Evolutionary conservation across 2,797 vertebrate genomes (phyloP).

Genomic region (Synanceia verrucosa): DNA sequence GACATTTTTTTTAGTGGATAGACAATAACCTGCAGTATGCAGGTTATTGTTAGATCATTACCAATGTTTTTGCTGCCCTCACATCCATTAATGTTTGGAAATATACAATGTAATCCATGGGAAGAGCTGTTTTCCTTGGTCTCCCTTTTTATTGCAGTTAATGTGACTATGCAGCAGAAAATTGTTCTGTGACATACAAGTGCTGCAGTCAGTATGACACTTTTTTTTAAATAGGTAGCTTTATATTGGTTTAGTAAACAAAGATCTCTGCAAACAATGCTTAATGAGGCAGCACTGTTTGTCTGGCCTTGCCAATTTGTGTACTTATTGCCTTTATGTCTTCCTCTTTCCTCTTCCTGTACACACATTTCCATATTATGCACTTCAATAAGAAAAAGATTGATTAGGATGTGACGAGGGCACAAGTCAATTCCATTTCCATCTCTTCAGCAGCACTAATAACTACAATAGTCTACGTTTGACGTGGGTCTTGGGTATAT

Average conservation of each 20-base stretch:
- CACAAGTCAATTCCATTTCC: slow-evolving; percentile 57
- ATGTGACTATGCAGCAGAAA: background rate
- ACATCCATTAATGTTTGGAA: background rate
- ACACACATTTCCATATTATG: slow-evolving; percentile 44
- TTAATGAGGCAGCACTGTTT: slow-evolving; percentile 42
- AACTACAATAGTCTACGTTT: slow-evolving; percentile 25
- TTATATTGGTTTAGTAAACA: slow-evolving; percentile 16
- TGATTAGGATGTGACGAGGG: slow-evolving; percentile 53
- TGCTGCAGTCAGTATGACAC: background rate
- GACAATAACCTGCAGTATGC: too few relatives aligned
- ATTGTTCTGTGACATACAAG: slow-evolving; percentile 9
- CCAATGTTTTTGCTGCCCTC: background rate
- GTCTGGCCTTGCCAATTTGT: slow-evolving; percentile 21
- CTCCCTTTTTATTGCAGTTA: too few relatives aligned
- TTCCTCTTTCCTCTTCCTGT: slow-evolving; percentile 44
- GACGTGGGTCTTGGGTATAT: slow-evolving; percentile 43
- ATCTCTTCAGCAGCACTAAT: slow-evolving; percentile 44
- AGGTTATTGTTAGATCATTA: slow-evolving; percentile 3
- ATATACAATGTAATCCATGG: background rate
- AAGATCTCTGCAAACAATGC: slow-evolving; percentile 18
- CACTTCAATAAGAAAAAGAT: slow-evolving; percentile 42
- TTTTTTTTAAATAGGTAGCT: slow-evolving; percentile 8
- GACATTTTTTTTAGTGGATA: background rate
- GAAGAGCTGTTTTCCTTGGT: too few relatives aligned
- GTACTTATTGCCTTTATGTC: slow-evolving; percentile 17